Conservation (phyloP, 2,888 invertebrate species). For the Luffia ferchaultella region DNA sequence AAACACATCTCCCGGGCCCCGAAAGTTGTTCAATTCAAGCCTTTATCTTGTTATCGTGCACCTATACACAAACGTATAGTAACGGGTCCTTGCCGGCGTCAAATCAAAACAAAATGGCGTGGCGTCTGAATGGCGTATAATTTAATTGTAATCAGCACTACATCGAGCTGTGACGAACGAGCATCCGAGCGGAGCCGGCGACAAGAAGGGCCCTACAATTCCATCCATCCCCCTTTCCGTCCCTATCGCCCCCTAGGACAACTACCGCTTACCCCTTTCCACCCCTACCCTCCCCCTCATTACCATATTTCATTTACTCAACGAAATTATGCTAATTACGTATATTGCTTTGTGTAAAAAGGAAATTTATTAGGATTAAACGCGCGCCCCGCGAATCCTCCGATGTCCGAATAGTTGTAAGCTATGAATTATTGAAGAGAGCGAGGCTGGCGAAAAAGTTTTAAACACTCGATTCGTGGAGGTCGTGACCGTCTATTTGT, state of each 20-base stretch:
- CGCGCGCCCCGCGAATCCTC: too few relatives aligned
- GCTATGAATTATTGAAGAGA: too few relatives aligned
- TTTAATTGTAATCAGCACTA: constrained; percentile 64
- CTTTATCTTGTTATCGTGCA: too few relatives aligned
- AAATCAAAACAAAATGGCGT: constrained; percentile 58
- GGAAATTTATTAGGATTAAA: constrained; percentile 68
- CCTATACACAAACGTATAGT: too few relatives aligned
- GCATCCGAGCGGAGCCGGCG: constrained; percentile 61
- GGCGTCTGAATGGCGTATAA: constrained; percentile 46
- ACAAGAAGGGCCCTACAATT: constrained; percentile 52
- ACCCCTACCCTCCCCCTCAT: constrained; percentile 43
- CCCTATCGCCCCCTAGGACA: constrained; percentile 36
- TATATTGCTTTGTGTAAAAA: constrained; percentile 68
- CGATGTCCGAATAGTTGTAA: too few relatives aligned
- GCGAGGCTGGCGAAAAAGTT: too few relatives aligned
- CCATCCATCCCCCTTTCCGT: constrained; percentile 28
- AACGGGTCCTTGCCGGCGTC: too few relatives aligned
- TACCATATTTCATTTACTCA: constrained; percentile 68
- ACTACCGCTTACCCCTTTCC: constrained; percentile 36
- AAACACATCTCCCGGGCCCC: too few relatives aligned
- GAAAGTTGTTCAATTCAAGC: too few relatives aligned
- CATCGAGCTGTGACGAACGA: constrained; percentile 58
- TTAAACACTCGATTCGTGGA: too few relatives aligned
- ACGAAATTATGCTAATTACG: constrained; percentile 68
- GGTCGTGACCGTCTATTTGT: too few relatives aligned